Evolutionary conservation across 2,113 vertebrate genomes (phyloP).

Genomic region (Rhea americana): DNA sequence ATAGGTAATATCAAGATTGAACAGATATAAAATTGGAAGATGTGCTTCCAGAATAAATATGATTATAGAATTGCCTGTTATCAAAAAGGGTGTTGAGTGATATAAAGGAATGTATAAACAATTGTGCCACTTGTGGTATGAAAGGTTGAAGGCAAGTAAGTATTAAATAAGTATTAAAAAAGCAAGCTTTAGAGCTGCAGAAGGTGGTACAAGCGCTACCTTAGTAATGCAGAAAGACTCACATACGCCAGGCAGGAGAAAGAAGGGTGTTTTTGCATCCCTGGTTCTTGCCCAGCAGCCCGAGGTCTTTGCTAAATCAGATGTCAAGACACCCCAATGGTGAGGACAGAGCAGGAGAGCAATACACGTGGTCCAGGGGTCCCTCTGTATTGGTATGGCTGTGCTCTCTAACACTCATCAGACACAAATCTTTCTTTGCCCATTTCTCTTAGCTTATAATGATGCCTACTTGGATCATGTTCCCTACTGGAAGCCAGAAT

Average conservation of each 20-base stretch:
- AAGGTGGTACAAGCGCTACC: not conserved
- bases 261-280: not conserved
- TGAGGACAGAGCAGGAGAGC: no score
- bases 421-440: not conserved
- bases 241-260: not conserved
- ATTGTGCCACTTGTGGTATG: not conserved
- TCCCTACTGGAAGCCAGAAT: not conserved
- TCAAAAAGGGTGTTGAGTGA: not conserved
- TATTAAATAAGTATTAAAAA: not conserved
- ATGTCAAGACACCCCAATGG: not conserved
- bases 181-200: not conserved
- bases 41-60: not conserved
- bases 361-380: not conserved
- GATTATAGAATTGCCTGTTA: not conserved
- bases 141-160: not conserved
- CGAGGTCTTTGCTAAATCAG: not conserved
- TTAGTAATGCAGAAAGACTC: not conserved
- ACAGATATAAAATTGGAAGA: not conserved
- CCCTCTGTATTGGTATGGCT: not conserved
- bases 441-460: not conserved
- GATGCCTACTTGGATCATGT: not conserved
- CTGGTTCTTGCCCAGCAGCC: not conserved
- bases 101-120: not conserved
- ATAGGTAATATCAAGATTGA: not conserved
- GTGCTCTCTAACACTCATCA: not conserved